Conservation (phyloP, 2,888 invertebrate species). For the Drosophila cracens region DNA sequence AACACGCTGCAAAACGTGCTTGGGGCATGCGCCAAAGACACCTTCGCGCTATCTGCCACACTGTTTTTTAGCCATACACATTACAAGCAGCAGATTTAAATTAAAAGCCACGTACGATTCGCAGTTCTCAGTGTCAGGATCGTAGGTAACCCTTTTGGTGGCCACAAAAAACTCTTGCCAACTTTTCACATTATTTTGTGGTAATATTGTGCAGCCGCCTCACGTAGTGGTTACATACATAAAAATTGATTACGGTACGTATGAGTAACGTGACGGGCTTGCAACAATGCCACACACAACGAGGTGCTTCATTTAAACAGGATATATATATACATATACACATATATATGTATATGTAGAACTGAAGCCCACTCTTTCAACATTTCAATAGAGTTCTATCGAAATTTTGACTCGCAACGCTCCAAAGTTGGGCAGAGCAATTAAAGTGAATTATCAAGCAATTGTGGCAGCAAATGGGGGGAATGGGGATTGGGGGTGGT, state of each 20-base stretch:
- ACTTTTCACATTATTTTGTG: constrained; percentile 33
- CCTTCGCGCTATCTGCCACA: neutral
- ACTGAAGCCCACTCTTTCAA: neutral
- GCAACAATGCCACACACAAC: constrained; percentile 25
- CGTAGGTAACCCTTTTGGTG: constrained; percentile 27
- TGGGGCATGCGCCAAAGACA: constrained; percentile 20
- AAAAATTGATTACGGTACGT: constrained; percentile 81
- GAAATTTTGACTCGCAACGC: constrained; percentile 8
- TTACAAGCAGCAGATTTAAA: constrained; percentile 45
- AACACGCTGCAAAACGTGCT: constrained; percentile 52
- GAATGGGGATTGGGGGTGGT: neutral
- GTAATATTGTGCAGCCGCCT: constrained; percentile 65
- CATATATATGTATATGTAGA: neutral
- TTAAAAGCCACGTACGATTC: constrained; percentile 54
- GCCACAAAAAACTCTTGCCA: constrained; percentile 14
- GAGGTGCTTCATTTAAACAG: constrained; percentile 10
- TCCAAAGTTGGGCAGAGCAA: constrained; percentile 11
- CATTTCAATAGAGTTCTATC: constrained; percentile 27
- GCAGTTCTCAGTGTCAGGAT: constrained; percentile 9
- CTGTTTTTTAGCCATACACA: constrained; percentile 19
- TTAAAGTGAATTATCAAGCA: constrained; percentile 41
- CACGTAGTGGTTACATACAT: constrained; percentile 75
- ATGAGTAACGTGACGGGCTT: constrained; percentile 54
- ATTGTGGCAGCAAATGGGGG: neutral
- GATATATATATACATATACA: neutral